Percentiles rank a stretch among this genome's conserved stretches.
These are phyloP conservation scores for Melikaiella ostensackeni DNA, from an alignment of 2,888 invertebrate genomes.

Conservation along the genomic window DNA sequence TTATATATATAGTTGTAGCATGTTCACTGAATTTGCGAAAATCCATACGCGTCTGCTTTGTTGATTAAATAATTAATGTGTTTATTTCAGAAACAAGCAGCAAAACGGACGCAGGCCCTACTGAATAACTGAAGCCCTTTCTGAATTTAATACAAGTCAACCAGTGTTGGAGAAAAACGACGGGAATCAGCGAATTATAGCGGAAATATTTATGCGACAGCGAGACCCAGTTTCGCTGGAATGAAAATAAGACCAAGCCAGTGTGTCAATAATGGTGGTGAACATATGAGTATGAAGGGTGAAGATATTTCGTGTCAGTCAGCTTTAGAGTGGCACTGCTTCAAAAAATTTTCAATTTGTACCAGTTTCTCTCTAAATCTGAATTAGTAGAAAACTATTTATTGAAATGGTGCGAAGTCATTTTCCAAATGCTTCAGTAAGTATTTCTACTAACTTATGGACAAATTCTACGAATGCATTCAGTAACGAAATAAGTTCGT, in stretches of 20 bases:
- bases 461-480: too few relatives aligned
- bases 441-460: too few relatives aligned
- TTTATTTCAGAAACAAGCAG: slow-evolving; percentile 18
- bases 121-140: slow-evolving; percentile 1
- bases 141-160: background rate
- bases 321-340: too few relatives aligned
- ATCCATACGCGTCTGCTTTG: background rate
- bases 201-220: background rate
- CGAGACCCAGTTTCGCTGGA: background rate
- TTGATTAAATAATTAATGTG: slow-evolving; percentile 15
- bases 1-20: too few relatives aligned
- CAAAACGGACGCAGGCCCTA: background rate
- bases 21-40: too few relatives aligned
- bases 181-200: slow-evolving; percentile 1
- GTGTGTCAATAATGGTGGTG: background rate
- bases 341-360: too few relatives aligned
- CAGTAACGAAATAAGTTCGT: too few relatives aligned
- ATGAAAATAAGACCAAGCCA: background rate
- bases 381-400: too few relatives aligned
- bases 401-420: too few relatives aligned
- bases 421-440: too few relatives aligned
- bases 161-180: background rate
- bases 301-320: too few relatives aligned
- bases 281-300: background rate
- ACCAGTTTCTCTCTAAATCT: too few relatives aligned